Conservation (phyloP, 2,113 vertebrate genomes). For the Corynorhinus townsendii region DNA sequence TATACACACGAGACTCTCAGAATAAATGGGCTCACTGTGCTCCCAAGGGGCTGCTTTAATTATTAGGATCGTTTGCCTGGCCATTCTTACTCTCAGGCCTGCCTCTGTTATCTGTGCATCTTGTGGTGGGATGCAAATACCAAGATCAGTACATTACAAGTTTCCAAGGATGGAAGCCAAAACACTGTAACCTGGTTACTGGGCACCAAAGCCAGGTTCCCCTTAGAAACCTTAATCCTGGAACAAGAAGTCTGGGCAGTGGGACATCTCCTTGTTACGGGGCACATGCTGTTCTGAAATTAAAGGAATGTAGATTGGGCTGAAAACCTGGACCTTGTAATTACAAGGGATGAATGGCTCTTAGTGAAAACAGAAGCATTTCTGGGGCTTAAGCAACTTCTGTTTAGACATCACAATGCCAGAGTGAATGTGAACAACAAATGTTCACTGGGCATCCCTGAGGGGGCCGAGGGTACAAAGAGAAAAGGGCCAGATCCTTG, state of each 20-base stretch:
- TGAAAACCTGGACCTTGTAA: slow-evolving; percentile 6
- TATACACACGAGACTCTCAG: slow-evolving; percentile 5
- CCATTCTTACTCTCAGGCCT: not conserved
- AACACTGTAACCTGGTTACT: not conserved
- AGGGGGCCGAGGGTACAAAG: not conserved
- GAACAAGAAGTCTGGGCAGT: slow-evolving; percentile 12
- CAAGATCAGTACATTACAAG: slow-evolving; percentile 25
- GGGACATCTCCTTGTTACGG: not conserved
- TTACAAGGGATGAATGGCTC: slow-evolving; percentile 8
- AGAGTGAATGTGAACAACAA: not conserved
- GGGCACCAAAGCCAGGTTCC: slow-evolving; percentile 26
- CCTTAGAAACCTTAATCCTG: slow-evolving; percentile 35
- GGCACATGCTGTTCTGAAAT: slow-evolving; percentile 27
- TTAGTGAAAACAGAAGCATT: slow-evolving; percentile 20
- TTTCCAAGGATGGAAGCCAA: slow-evolving; percentile 17
- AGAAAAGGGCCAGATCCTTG: not conserved
- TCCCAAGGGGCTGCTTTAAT: slow-evolving; percentile 8
- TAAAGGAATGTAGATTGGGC: not conserved
- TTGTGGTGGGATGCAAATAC: not conserved
- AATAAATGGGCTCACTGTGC: not conserved
- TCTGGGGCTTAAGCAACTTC: not conserved
- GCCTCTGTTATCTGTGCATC: slow-evolving; percentile 11
- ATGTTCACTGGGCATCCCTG: not conserved
- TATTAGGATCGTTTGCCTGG: not conserved
- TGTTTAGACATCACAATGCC: not conserved